Conservation (phyloP, 2,888 invertebrate genomes). For the Agonum fuliginosum region DNA sequence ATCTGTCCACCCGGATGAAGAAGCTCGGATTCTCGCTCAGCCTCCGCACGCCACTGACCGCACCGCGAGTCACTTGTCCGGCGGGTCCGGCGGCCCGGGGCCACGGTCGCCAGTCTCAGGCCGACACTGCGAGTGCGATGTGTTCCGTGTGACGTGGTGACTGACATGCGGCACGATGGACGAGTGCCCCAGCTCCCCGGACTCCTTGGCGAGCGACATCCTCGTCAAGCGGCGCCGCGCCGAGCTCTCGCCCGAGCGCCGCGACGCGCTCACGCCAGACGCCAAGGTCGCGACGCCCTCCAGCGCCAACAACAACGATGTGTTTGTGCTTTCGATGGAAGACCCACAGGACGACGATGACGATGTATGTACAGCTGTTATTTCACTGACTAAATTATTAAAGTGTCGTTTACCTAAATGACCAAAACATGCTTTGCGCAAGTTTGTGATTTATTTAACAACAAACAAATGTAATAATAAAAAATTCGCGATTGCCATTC, state of each 20-base stretch:
- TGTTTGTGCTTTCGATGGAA: conserved; percentile 73
- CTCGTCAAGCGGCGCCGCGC: conserved; percentile 69
- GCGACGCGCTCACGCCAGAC: conserved; percentile 66
- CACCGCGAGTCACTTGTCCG: conserved; percentile 52
- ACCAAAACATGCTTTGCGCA: too few relatives aligned
- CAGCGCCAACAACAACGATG: conserved; percentile 71
- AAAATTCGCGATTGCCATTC: too few relatives aligned
- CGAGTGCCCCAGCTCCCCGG: conserved; percentile 71
- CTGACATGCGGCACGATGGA: conserved; percentile 66
- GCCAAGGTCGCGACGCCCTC: conserved; percentile 67
- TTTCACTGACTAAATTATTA: too few relatives aligned
- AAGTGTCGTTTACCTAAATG: too few relatives aligned
- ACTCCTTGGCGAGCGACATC: conserved; percentile 71
- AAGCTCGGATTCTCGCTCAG: too few relatives aligned
- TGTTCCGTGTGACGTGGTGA: conserved; percentile 19
- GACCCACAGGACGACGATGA: conserved; percentile 70
- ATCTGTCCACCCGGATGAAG: too few relatives aligned
- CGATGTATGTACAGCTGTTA: conserved; percentile 71
- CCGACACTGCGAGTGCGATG: conserved; percentile 51
- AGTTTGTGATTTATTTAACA: too few relatives aligned
- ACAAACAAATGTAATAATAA: too few relatives aligned
- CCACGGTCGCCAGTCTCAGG: conserved; percentile 58
- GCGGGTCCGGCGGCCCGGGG: conserved; percentile 57
- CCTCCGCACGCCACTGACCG: conserved; percentile 37
- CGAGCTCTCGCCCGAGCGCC: conserved; percentile 61